Evolutionary conservation across 2,113 vertebrate species (phyloP), one percentile per base, ranked within the genome.

Genomic region (Rhinolophus ferrumequinum): DNA sequence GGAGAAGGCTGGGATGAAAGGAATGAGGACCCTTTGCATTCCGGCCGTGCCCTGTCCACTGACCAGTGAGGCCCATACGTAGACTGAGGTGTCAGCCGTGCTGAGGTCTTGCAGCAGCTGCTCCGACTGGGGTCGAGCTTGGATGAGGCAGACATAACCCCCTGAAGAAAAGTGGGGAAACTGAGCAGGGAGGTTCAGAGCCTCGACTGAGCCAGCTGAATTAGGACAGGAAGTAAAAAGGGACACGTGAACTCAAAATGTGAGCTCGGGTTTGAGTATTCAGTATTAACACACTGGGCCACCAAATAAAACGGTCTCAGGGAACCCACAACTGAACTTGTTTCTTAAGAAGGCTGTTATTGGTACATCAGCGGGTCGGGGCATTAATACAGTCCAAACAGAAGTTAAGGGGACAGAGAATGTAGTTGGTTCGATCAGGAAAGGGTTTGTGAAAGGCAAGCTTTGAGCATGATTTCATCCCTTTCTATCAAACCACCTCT

Each of bases 1-100:
- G 67, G 97, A 97, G 93, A 98, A 98, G 33, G 98, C 98, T 2
- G 98, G 98, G 73, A 95, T 79, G 97, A 98, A 98, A 52, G 98
- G 98, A 66, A 98, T 95, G 18, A 95, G 92, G 70, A 97, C 66
- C 69, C 95, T 94, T 41, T 96, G 97, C 82, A n/a, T 75, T 70
- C 95, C 97, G 0, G 60, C 97, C 85, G 54, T 93, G 89, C 54
- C 62, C 0, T 38, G 94, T 15, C 97, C 93, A 35, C 96, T 96
- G 79, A 82, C 19, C 33, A 98, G 93, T 0, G 97, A 97, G 81
- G 97, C 98, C 50, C 94, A 93, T 10, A 95, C 92, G 0, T 96
- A 94, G 30, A 98, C 97, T 0, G 95, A 94, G 58, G 98, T 97
- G 80, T 98, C 97, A 2, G 96, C 91, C 1, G 30, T 30, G 38